Evolutionary conservation across 2,797 vertebrate species (phyloP).

Genomic region (Gobio occitaniae): DNA sequence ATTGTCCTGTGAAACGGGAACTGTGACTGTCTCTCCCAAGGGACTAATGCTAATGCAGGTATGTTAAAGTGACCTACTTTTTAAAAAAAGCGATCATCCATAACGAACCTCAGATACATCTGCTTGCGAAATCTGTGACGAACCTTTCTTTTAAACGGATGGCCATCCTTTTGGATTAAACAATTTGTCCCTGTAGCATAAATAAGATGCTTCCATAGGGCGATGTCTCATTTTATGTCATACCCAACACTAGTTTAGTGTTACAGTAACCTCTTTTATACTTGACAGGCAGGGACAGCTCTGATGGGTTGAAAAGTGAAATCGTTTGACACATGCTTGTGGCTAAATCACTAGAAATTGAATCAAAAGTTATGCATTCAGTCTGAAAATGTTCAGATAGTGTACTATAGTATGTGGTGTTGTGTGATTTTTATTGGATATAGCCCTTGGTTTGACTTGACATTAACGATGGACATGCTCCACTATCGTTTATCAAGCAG

Average conservation of each 20-base stretch:
- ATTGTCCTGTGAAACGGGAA: neutral
- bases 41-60: constrained; percentile 2
- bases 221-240: neutral
- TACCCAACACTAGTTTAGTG: neutral
- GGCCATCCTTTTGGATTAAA: neutral
- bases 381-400: neutral
- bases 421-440: neutral
- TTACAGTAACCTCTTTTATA: constrained; percentile 19
- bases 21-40: too few species aligned
- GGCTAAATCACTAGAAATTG: neutral
- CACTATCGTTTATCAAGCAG: neutral
- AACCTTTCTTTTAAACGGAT: neutral
- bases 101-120: neutral
- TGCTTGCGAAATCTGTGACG: neutral
- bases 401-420: neutral
- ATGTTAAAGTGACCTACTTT: constrained; percentile 7
- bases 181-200: neutral
- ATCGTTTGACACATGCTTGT: neutral
- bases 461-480: neutral
- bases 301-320: constrained; percentile 19
- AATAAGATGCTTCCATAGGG: neutral
- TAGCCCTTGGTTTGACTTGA: neutral
- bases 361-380: neutral
- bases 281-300: neutral
- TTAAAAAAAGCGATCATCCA: constrained; percentile 62